Base-by-base conservation (phyloP, 2,113 vertebrate genomes). In the Rhabdomys dilectus region DNA sequence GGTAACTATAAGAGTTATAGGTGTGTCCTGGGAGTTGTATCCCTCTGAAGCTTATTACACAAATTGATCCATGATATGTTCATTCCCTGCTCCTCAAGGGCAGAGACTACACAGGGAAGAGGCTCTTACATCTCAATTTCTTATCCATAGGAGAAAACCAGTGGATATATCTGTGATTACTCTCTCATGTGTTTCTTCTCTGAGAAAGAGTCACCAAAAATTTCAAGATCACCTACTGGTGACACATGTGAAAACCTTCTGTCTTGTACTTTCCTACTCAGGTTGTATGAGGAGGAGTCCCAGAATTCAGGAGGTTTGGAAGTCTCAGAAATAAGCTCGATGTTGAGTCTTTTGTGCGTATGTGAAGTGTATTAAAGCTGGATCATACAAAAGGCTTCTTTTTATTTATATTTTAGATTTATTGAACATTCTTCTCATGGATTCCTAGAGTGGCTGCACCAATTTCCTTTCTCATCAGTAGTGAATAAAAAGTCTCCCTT, bases 21-120 rank as follows among this genome's bases (percentile, higher is more conserved):
- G 58, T 19, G 86, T 64, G 34, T 19, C 53, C 62, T 84, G 5
- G 93, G 15, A 70, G 24, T 7, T 76, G 7, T 91, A 76, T 72
- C 58, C 72, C 76, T 53, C 31, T 91, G 95, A 89, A 95, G 2
- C 87, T 93, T 56, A 56, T 96, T 97, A 96, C 22, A 76, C 51
- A 93, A 95, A 91, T 89, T 93, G 31, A 48, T 86, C 58, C 93
- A 72, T 91, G 16, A 5, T 62, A 36, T 26, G 77, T 81, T 31
- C 21, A 76, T 76, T 93, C 72, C 53, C 31, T 89, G 12, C 17
- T 81, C 72, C 86, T 93, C 9, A 51, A 58, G 16, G 3, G 11
- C 58, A 91, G n/a, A 5, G 5, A 78, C 7, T 17, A 45, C 36
- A 91, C 5, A 85, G 15, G 29, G 60, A 92, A 64, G 3, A 4